Evolutionary conservation across 2,797 vertebrate genomes (phyloP), one percentile per base, ranked within the genome.

Genomic region (Trachops cirrhosus): DNA sequence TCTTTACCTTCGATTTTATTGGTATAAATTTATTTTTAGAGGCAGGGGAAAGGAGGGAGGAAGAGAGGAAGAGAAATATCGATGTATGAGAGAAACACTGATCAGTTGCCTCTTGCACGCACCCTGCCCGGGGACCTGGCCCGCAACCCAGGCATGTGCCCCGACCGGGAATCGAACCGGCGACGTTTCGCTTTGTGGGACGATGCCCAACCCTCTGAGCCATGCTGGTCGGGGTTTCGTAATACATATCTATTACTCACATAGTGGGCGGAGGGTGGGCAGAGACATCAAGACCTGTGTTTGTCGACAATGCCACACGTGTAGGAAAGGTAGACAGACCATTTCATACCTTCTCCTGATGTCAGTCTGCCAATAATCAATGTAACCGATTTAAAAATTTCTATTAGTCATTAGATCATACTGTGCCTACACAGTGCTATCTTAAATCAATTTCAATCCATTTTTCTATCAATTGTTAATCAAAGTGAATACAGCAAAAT

Each of bases 391-490:
- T 91, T 88, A 59, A 32, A 57, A 80, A n/a, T 44, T 68, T 80
- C 52, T 21, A 3, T 9, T 15, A 71, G 54, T 85, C 18, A 24
- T 71, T 86, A 89, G 71, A 39, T 64, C 86, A 78, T 22, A 85
- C 0, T n/a, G 41, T 37, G 41, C 46, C 16, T 48, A n/a, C 15
- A 0, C 0, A 50, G 39, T 48, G 2, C 18, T 16, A 39, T 46
- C 41, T 92, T 67, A 74, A 74, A 34, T 86, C 29, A 54, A 54
- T 68, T 86, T 71, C 37, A 57, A 68, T 86, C 83, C 29, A 22
- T 78, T 80, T 68, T 89, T 91, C 86, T 62, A 52, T 59, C 50
- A 24, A 46, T 46, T 14, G 29, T 5, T 83, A 95, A 89, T 26
- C 14, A 79, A 59, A 79, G 54, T 41, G 32, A 89, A 86, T 1